Evolutionary conservation across 2,888 invertebrate genomes (phyloP).

Genomic region (Drosophila mimica): DNA sequence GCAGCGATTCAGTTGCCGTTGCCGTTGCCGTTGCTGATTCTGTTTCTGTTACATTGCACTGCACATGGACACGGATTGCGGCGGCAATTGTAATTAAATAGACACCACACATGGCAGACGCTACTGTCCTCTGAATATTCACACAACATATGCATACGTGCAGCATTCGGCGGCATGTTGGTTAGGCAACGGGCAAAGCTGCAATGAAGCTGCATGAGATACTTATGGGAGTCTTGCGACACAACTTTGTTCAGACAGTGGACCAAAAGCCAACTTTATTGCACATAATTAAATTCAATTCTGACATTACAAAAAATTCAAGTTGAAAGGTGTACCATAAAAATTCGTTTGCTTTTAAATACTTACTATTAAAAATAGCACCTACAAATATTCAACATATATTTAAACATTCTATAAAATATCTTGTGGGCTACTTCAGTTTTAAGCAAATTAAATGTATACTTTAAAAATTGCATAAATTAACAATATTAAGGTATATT

Average conservation of each 20-base stretch:
- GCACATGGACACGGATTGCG: constrained; percentile 78
- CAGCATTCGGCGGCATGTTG: constrained; percentile 19
- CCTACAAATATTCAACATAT: background rate
- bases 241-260: constrained; percentile 25
- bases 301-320: background rate
- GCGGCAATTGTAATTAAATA: constrained; percentile 84
- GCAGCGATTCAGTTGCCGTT: constrained; percentile 57
- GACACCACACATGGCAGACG: constrained; percentile 74
- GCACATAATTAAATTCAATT: background rate
- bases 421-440: background rate
- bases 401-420: background rate
- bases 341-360: background rate
- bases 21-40: constrained; percentile 21
- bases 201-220: constrained; percentile 34
- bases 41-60: constrained; percentile 29
- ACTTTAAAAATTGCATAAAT: background rate
- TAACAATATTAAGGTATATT: background rate
- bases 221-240: constrained; percentile 25
- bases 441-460: background rate
- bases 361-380: background rate
- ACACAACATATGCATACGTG: constrained; percentile 5
- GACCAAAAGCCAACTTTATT: background rate
- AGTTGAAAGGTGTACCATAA: background rate
- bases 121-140: constrained; percentile 23
- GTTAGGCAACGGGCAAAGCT: constrained; percentile 15